Evolutionary conservation across 92 coral and sea anemone genomes (phyloP).

Genomic region (Epizoanthus rinbou): DNA sequence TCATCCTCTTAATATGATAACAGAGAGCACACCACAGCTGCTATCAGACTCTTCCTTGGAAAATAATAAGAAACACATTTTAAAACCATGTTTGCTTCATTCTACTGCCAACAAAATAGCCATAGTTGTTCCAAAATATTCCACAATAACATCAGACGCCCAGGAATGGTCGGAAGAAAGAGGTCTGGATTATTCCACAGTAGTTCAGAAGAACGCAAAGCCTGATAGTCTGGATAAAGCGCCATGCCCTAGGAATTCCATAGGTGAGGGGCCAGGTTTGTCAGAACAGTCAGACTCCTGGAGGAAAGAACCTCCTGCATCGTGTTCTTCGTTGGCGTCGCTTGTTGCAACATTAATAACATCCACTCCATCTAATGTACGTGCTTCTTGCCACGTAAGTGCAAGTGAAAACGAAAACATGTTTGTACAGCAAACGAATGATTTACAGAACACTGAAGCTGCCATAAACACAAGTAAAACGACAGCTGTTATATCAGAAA

Average conservation of each 20-base stretch:
- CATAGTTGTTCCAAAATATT: too few relatives aligned
- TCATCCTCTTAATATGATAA: too few relatives aligned
- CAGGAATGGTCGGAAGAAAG: too few relatives aligned
- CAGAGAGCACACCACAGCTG: too few relatives aligned
- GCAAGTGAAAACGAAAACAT: not conserved
- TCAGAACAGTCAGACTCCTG: not conserved
- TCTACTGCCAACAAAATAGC: too few relatives aligned
- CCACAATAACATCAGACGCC: too few relatives aligned
- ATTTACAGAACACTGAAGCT: not conserved
- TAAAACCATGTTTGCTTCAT: too few relatives aligned
- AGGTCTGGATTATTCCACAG: too few relatives aligned
- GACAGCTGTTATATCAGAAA: not conserved
- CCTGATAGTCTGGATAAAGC: not conserved
- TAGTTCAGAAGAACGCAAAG: not conserved
- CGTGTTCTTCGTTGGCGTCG: not conserved
- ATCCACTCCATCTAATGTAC: slow-evolving; percentile 1
- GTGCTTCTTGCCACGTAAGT: not conserved
- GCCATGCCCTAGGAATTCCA: not conserved
- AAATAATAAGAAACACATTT: too few relatives aligned
- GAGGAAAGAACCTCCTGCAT: not conserved
- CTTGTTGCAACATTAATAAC: not conserved
- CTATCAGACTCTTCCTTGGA: too few relatives aligned
- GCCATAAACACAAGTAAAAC: not conserved
- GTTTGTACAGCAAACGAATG: too few relatives aligned
- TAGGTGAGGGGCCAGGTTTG: not conserved